Conservation (phyloP, 2,888 invertebrate species). For the Meghimatium bilineatum region DNA sequence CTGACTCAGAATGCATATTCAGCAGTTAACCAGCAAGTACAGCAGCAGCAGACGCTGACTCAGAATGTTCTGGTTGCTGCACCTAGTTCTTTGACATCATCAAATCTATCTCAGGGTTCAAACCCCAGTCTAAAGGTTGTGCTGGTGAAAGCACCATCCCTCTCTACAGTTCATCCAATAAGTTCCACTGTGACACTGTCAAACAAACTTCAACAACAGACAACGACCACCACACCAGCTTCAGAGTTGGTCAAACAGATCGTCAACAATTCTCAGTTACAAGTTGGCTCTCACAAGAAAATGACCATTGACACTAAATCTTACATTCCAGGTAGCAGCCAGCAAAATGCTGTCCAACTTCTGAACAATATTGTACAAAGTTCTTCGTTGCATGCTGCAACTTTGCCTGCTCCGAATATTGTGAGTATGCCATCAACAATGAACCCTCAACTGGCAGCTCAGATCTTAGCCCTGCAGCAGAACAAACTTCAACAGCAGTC, state of each 20-base stretch:
- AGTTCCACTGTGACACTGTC: not conserved
- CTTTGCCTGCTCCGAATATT: not conserved
- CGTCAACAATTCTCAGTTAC: conserved; percentile 33
- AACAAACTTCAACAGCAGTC: conserved; percentile 28
- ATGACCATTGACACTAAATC: not conserved
- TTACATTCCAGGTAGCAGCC: conserved; percentile 10
- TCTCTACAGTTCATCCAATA: not conserved
- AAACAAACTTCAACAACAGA: conserved; percentile 2
- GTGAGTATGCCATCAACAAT: conserved; percentile 1
- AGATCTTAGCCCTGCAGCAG: conserved; percentile 43
- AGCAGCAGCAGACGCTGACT: conserved; percentile 21
- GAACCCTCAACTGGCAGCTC: conserved; percentile 39
- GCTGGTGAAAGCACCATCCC: conserved; percentile 20
- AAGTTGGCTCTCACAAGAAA: not conserved
- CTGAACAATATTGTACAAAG: conserved; percentile 23
- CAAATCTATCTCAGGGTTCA: not conserved
- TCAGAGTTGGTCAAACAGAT: conserved; percentile 53
- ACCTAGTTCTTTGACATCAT: not conserved
- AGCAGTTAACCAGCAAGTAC: conserved; percentile 1
- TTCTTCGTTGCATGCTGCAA: not conserved
- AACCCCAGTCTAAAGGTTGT: conserved; percentile 36
- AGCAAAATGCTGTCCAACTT: conserved; percentile 28
- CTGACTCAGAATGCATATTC: not conserved
- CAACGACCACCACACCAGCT: conserved; percentile 44
- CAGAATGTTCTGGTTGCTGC: conserved; percentile 14